Conservation (phyloP, 2,888 invertebrate species). For the Germaria angustata region DNA sequence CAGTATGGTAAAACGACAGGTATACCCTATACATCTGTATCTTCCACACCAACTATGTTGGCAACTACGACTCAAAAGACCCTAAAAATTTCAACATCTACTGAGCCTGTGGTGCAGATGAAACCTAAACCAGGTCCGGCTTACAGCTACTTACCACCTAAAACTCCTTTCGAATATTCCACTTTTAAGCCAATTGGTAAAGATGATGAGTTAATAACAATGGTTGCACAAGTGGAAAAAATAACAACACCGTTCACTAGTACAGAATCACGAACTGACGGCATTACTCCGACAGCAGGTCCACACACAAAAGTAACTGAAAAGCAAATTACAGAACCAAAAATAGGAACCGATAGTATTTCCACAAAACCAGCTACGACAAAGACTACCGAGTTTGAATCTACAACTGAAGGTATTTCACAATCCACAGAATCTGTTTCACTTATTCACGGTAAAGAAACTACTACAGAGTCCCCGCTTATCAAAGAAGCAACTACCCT, state of each 20-base stretch:
- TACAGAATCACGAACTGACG: not conserved
- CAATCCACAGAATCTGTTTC: not conserved
- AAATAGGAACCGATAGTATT: not conserved
- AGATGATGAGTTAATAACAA: not conserved
- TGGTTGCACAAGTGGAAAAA: not conserved
- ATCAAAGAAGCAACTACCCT: not conserved
- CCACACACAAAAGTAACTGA: not conserved
- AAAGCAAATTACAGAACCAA: not conserved
- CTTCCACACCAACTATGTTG: not conserved
- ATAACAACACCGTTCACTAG: not conserved
- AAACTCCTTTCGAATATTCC: constrained; percentile 46
- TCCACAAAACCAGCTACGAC: not conserved
- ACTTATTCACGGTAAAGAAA: not conserved
- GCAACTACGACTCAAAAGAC: not conserved
- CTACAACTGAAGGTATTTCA: not conserved
- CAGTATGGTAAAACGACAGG: constrained; percentile 57
- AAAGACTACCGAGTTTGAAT: not conserved
- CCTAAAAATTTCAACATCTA: constrained; percentile 12
- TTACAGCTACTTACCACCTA: constrained; percentile 31
- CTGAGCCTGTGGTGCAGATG: not conserved
- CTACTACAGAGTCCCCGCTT: not conserved
- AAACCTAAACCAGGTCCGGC: constrained; percentile 28
- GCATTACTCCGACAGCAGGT: not conserved
- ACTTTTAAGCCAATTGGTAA: constrained; percentile 4
- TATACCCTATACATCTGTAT: constrained; percentile 31